These are phyloP conservation scores for Hylia prasina DNA, from an alignment of 2,113 vertebrate species.

Conservation along the genomic window DNA sequence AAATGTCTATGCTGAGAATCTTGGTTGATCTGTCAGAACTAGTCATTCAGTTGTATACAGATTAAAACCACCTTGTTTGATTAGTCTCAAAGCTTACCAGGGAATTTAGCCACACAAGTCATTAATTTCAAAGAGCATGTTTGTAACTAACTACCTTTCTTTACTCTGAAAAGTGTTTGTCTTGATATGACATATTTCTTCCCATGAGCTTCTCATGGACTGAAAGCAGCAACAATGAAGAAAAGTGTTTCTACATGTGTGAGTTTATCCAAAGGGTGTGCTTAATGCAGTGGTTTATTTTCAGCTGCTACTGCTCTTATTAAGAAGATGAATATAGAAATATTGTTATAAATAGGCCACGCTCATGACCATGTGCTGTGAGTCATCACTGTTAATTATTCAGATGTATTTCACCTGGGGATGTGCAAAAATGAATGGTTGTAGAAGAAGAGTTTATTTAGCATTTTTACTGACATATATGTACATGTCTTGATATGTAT, in stretches of 20 bases:
- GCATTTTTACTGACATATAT: neutral
- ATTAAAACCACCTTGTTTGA: neutral
- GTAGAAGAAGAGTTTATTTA: neutral
- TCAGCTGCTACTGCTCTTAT: neutral
- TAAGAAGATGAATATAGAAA: slow-evolving; percentile 28
- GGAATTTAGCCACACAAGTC: neutral
- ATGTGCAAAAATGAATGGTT: neutral
- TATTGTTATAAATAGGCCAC: slow-evolving; percentile 25
- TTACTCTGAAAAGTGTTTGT: neutral
- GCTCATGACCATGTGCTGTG: slow-evolving; percentile 11
- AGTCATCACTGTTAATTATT: slow-evolving; percentile 46
- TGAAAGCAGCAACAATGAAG: neutral
- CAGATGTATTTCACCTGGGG: neutral
- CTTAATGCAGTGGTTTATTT: neutral
- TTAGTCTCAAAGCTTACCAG: neutral
- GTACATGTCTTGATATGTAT: neutral
- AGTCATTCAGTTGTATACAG: neutral
- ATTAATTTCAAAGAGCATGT: slow-evolving; percentile 1
- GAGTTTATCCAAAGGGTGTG: neutral
- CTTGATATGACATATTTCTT: neutral
- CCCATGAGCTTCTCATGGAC: neutral
- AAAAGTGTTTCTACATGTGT: neutral
- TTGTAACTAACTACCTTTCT: neutral
- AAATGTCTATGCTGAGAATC: neutral
- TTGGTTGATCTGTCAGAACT: neutral